A percentile compares a stretch with the other conserved stretches of the same genome.
phyloP scores from a whole-genome alignment of 2,797 vertebrate genomes.

The Scyliorhinus canicula region DNA sequence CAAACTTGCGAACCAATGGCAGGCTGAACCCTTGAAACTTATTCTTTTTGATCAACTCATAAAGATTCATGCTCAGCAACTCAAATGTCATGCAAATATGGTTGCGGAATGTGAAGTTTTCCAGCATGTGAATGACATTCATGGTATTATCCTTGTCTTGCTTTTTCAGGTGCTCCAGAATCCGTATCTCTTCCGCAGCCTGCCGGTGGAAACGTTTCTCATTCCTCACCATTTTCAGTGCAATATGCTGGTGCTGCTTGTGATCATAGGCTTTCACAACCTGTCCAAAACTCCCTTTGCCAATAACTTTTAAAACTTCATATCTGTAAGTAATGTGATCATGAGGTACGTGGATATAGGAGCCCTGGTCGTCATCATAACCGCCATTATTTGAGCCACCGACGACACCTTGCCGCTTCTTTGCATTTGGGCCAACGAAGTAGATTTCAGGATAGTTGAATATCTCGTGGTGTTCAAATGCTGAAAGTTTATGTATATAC shows the following conservation, averaged over 20 bases:
- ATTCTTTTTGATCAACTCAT: slow-evolving; percentile 98
- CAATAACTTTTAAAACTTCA: slow-evolving; percentile 95
- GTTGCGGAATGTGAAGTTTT: slow-evolving; percentile 96
- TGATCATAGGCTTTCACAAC: slow-evolving; percentile 97
- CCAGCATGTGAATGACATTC: slow-evolving; percentile 99
- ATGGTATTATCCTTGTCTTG: slow-evolving; percentile 94
- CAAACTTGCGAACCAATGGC: slow-evolving; percentile 94
- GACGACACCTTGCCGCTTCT: slow-evolving; percentile 84
- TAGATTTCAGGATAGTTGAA: slow-evolving; percentile 85
- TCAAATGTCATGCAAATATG: slow-evolving; percentile 99
- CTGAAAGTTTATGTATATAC: slow-evolving; percentile 87
- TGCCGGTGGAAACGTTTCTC: slow-evolving; percentile 98
- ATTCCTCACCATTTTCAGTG: slow-evolving; percentile 97
- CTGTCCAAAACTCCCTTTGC: slow-evolving; percentile 97
- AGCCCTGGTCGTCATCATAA: slow-evolving; percentile 95
- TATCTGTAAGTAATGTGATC: slow-evolving; percentile 93
- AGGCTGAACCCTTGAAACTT: slow-evolving; percentile 99
- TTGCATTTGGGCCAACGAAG: slow-evolving; percentile 88
- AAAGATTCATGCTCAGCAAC: slow-evolving; percentile 98
- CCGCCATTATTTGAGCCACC: slow-evolving; percentile 89
- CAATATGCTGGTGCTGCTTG: slow-evolving; percentile 84
- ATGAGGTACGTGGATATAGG: slow-evolving; percentile 93
- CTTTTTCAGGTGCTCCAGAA: slow-evolving; percentile 90
- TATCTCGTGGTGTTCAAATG: slow-evolving; percentile 92
- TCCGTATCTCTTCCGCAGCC: slow-evolving; percentile 95